Evolutionary conservation across 2,797 vertebrate genomes (phyloP).

Genomic region (Mallotus villosus): DNA sequence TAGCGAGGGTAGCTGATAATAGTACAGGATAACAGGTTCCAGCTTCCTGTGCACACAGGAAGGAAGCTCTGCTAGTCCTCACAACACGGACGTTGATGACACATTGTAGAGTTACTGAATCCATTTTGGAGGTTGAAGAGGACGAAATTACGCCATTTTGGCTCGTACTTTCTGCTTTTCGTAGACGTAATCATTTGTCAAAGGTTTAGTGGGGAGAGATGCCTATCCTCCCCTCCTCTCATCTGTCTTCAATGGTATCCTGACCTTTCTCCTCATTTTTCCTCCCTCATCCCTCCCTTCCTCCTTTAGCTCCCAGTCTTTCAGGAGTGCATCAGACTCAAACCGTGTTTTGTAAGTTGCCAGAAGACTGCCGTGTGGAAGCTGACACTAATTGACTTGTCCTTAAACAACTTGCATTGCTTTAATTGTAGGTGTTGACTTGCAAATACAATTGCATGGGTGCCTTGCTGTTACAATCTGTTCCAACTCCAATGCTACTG

Average conservation of each 20-base stretch:
- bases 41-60: constrained; percentile 18
- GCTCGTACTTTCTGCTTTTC: constrained; percentile 8
- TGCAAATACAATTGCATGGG: constrained; percentile 49
- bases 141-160: background rate
- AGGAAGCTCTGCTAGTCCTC: constrained; percentile 39
- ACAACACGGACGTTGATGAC: constrained; percentile 11
- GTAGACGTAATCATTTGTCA: constrained; percentile 17
- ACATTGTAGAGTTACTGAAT: constrained; percentile 27
- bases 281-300: constrained; percentile 43
- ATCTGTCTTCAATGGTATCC: background rate
- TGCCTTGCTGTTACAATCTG: constrained; percentile 21
- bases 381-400: constrained; percentile 6
- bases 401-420: constrained; percentile 4
- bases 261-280: constrained; percentile 19
- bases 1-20: background rate
- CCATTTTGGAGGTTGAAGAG: constrained; percentile 17
- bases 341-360: constrained; percentile 67
- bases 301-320: constrained; percentile 56
- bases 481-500: constrained; percentile 3
- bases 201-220: background rate
- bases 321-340: constrained; percentile 56
- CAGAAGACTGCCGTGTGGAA: background rate
- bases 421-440: constrained; percentile 20
- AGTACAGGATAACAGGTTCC: background rate
- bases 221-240: constrained; percentile 7